Base-by-base conservation (phyloP, 2,888 invertebrate genomes). In the Cetonia aurata region DNA sequence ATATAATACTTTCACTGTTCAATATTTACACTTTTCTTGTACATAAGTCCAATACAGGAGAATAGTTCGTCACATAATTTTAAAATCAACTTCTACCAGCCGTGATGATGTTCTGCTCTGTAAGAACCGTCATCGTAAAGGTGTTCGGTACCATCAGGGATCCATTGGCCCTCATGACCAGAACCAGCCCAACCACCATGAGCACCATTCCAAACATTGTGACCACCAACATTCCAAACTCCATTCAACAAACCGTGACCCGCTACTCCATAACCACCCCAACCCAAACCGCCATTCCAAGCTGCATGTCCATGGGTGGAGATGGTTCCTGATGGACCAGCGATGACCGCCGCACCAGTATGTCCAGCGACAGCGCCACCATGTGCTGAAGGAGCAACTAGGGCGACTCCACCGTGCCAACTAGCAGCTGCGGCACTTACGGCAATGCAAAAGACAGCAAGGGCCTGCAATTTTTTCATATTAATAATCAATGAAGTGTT, bases 91-190 rank as follows among this genome's bases (percentile, higher is more conserved):
- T 25, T 25, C 4, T 25, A 25, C 25, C 25, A 25, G 8, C 56
- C 55, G 37, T 66, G 56, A 62, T 66, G 57, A 37, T 68, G 73
- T 53, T 78, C 79, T 44, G 76, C 78, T 67, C 78, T 79, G 74
- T 80, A 81, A 19, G 79, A 77, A 9, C 81, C 80, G 71, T 81
- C 79, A 72, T 81, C 79, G 72, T 80, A 80, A 37, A 79, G 75
- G 50, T 76, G 73, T 71, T 80, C 80, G 37, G 75, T 78, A 70
- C 76, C 74, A 42, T 69, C 79, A 8, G 75, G 79, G 44, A 77
- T 72, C 67, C 73, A 79, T 69, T 79, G 79, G 44, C 79, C 78
- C 73, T 78, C 79, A 42, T 71, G 71, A 37, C 78, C 79, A 15
- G 75, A 74, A 19, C 77, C 77, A 25, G 74, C 67, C 10, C 71